Base-by-base conservation (phyloP, 2,797 vertebrate genomes). In the Pagetopsis macropterus region DNA sequence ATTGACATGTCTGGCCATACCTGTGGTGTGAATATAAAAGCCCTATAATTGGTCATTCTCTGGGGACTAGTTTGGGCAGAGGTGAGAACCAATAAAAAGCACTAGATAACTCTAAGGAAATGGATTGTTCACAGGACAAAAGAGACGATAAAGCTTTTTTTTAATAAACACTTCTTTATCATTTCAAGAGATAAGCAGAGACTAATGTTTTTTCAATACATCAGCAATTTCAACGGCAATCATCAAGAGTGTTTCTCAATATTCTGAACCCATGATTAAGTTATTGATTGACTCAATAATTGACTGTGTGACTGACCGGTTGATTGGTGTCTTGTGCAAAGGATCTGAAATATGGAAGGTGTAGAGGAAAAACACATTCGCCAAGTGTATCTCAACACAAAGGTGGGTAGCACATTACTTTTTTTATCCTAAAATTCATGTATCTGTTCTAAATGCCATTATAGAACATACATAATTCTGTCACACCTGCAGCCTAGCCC, bases 11-110 rank as follows among this genome's bases (percentile, higher is more conserved):
- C 65, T 46, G 19, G 64, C 51, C 48, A 41, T 65, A 59, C 79
- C 41, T 23, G 58, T 15, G 15, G 23, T 46, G 51, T 72, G 79
- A 80, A 82, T 84, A 85, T 64, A 76, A 83, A 84, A 82, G n/a
- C 55, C 16, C 21, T 41, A 13, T 82, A 83, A 87, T 82, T 81
- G 78, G 59, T 55, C 16, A 41, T 68, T 63, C 82, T 77, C 72
- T 21, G n/a, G 23, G 52, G 61, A 65, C 57, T 46, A 60, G 19
- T 70, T 70, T 44, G 46, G 44, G 44, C 65, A 50, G 56, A 79
- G 84, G 63, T 79, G 65, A 63, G 43, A 80, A 41, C 54, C n/a
- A 75, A 81, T 86, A 56, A 73, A 79, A 78, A 68, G 49, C 13
- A 48, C 7, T 23, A 61, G 60, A 58, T 60, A 51, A 40, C 49